These are phyloP conservation scores for Limosa lapponica DNA, from an alignment of 2,797 vertebrate species.

Conservation along the genomic window DNA sequence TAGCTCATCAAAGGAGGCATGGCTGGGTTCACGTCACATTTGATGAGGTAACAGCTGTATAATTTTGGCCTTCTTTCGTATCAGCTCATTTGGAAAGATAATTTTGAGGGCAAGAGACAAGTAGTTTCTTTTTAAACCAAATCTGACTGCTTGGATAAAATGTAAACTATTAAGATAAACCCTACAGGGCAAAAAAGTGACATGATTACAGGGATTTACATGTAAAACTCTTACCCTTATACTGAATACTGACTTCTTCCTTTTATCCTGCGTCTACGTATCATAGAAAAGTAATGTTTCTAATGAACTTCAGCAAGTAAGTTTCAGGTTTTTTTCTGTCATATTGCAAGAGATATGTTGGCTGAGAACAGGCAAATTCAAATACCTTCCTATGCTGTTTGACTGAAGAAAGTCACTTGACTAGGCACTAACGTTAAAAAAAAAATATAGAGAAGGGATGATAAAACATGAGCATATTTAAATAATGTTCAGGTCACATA, in stretches of 20 bases:
- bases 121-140: not conserved
- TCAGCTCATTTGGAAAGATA: not conserved
- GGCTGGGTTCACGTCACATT: not conserved
- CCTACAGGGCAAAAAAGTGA: not conserved
- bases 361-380: not conserved
- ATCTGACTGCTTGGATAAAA: not conserved
- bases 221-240: not conserved
- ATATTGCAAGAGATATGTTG: not conserved
- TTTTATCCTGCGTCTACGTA: not conserved
- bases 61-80: not conserved
- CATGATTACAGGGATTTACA: not conserved
- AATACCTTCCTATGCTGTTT: not conserved
- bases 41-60: not conserved
- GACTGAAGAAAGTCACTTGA: not conserved
- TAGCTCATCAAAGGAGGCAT: not conserved
- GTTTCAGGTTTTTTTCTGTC: not conserved
- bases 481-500: not conserved
- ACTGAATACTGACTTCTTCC: not conserved
- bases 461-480: not conserved
- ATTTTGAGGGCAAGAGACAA: not conserved
- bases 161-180: not conserved
- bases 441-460: rapidly evolving
- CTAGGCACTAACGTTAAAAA: not conserved
- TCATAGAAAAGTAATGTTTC: not conserved
- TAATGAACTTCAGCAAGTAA: not conserved